Evolutionary conservation across 2,888 invertebrate genomes (phyloP).

Genomic region (Diachrysia chrysitis): DNA sequence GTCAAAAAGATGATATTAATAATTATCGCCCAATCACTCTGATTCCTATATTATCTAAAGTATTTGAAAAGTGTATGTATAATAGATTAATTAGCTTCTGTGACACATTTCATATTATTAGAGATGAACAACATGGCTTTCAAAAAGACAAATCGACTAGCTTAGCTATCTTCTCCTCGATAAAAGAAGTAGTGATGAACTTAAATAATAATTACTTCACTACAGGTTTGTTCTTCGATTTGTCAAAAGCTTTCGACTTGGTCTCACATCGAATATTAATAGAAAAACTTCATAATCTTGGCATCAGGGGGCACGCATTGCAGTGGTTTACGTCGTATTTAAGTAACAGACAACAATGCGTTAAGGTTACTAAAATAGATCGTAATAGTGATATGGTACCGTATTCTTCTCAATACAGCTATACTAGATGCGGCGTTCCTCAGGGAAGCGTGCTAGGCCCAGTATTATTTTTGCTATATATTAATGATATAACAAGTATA

Average conservation of each 20-base stretch:
- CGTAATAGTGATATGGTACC: slow-evolving; percentile 7
- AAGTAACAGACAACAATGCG: slow-evolving; percentile 14
- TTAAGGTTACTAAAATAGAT: background rate
- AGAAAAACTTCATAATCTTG: background rate
- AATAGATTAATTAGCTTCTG: too few relatives aligned
- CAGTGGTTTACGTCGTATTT: slow-evolving; percentile 1
- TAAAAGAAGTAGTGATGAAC: too few relatives aligned
- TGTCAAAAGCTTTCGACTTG: slow-evolving; percentile 10
- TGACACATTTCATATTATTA: too few relatives aligned
- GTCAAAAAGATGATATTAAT: slow-evolving; percentile 5
- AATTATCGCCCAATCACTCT: slow-evolving; percentile 5
- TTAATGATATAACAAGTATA: too few relatives aligned
- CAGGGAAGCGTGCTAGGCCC: too few relatives aligned
- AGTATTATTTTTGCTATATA: too few relatives aligned
- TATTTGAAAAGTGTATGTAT: too few relatives aligned
- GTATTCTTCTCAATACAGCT: slow-evolving; percentile 5
- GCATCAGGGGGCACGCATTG: too few relatives aligned
- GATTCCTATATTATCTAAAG: background rate
- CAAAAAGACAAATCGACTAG: too few relatives aligned
- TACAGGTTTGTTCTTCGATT: background rate
- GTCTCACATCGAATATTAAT: background rate
- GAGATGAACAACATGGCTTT: too few relatives aligned
- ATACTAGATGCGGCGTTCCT: too few relatives aligned
- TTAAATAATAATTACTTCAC: too few relatives aligned
- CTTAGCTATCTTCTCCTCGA: background rate